Base-by-base conservation (phyloP, 2,797 vertebrate species). In the Haliaeetus albicilla region DNA sequence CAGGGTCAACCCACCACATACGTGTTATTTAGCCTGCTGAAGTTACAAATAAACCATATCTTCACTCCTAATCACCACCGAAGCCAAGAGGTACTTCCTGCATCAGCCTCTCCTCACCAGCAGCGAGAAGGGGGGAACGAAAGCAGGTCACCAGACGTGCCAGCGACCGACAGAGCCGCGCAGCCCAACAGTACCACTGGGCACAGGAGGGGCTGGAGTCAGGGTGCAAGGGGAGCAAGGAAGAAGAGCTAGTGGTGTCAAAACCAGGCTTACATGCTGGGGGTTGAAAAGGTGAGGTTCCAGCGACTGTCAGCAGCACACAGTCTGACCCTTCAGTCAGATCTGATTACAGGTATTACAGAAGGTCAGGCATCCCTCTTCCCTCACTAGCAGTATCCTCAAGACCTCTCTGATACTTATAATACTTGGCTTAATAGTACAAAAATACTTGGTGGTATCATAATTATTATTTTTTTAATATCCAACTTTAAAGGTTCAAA, bases 111-210 rank as follows among this genome's bases (percentile, higher is more conserved):
- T 71, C 24, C 31, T 18, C 31, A 3, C 23, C 51, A 54, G 64
- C 57, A 57, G 53, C 2, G 2, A 11, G 44, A 23, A 33, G 10
- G 2, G 16, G 16, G 59, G 13, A 17, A n/a, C 0, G 12, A 17
- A 43, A 46, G 56, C 74, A 57, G 30, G 30, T 7, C 25, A 28
- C 10, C 13, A 13, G 48, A 18, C 3, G 2, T 6, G 61, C 57
- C 73, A 3, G 4, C 1, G 9, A 27, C 70, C 2, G 4, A 2
- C n/a, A 63, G 54, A 24, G 18, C 53, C 1, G 0, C 1, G 3
- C 59, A 51, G 31, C 37, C 18, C 43, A 35, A 1, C 27, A 13
- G 60, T 13, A 60, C 37, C 44, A 24, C 33, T 1, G 1, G 68
- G 51, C 4, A 2, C 84, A 19, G 2, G 4, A 57, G 31, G 14